phyloP scores from a whole-genome alignment of 35 echinoderm and acorn worm species.

The Diadema setosum region DNA sequence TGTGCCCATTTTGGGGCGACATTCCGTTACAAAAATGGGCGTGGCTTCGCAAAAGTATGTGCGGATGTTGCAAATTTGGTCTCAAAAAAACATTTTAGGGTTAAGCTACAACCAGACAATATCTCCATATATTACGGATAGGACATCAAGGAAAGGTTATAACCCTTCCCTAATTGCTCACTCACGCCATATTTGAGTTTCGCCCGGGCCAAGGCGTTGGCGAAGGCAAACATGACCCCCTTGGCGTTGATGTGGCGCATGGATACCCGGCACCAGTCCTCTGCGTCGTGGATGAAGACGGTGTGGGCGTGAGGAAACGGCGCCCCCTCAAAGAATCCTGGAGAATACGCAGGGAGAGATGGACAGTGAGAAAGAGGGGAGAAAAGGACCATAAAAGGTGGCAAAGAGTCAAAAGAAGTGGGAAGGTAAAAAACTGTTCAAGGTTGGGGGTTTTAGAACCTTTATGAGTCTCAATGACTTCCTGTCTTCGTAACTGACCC shows the following conservation, averaged over 20 bases:
- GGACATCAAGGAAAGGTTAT: no score
- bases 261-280: constrained; percentile 7
- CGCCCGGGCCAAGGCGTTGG: constrained; percentile 64
- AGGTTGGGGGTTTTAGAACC: neutral
- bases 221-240: constrained; percentile 85
- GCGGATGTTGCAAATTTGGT: no score
- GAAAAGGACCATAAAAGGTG: neutral
- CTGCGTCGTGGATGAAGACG: constrained; percentile 31
- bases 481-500: no score
- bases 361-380: neutral
- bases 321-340: constrained; percentile 63
- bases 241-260: neutral
- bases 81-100: no score
- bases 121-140: no score
- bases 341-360: neutral
- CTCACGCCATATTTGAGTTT: constrained; percentile 72
- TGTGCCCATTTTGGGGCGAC: no score
- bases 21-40: no score
- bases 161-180: no score
- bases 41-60: no score
- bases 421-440: no score
- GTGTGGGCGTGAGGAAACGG: constrained; percentile 87
- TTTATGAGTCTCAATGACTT: no score
- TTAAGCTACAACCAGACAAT: no score
- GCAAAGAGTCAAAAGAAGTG: neutral